phyloP scores from a whole-genome alignment of 2,797 vertebrate genomes.

The Centroberyx gerrardi region DNA sequence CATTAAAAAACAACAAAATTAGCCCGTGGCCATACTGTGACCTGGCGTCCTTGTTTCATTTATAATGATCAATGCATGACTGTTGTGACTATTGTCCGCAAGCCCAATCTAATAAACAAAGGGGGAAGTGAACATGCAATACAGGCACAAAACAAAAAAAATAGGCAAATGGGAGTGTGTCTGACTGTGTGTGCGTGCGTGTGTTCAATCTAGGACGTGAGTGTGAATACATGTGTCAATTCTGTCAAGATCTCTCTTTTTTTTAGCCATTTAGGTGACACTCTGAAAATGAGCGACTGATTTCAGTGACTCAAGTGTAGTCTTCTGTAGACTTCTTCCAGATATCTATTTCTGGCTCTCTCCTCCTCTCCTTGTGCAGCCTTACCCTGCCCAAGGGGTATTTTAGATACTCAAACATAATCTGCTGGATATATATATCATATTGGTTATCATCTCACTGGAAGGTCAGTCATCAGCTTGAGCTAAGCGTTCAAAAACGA shows the following conservation, averaged over 20 bases:
- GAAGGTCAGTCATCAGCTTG: neutral
- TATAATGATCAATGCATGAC: neutral
- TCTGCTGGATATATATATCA: neutral
- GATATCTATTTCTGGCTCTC: neutral
- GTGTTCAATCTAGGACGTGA: neutral
- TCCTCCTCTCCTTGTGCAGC: neutral
- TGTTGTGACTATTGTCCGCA: neutral
- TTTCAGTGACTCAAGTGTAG: neutral
- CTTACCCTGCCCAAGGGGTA: neutral
- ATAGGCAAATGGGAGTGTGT: neutral
- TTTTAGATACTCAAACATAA: conserved; percentile 6
- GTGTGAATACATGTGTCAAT: neutral
- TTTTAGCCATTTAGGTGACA: neutral
- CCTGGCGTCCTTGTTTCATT: neutral
- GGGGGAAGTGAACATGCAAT: neutral
- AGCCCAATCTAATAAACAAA: neutral
- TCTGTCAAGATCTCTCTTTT: neutral
- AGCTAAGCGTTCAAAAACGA: neutral
- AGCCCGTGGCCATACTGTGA: too few species aligned
- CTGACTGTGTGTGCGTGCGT: conserved; percentile 7
- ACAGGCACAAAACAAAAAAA: neutral
- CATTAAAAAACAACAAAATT: too few species aligned
- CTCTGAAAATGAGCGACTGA: too few species aligned
- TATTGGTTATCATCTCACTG: neutral
- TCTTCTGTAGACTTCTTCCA: neutral